Base-by-base conservation (phyloP, 2,113 vertebrate species). In the Danionella cerebrum region DNA sequence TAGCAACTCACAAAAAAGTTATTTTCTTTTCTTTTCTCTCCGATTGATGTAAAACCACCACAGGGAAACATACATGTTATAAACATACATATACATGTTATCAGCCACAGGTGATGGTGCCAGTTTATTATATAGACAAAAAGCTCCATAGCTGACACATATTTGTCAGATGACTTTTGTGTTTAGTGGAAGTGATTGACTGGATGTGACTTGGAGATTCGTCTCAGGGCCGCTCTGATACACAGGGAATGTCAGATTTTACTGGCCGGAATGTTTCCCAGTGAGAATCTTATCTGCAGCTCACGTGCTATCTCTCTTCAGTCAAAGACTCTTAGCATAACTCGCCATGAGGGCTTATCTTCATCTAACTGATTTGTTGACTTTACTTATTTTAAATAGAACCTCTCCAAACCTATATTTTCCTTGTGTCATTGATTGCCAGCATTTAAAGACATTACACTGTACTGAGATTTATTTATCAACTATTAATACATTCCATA, bases 201-300 rank as follows among this genome's bases (percentile, higher is more conserved):
- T 31, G 59, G 41, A 47, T 35, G 42, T 45, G 42, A 45, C 8
- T 38, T 44, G 24, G 9, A 29, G 60, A 36, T 36, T 36, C 19
- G 42, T 64, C 29, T 35, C 60, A 36, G 44, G 39, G 60, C 13
- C 44, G 16, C 41, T 64, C 60, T 64, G 60, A 64, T 50, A 64
- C 60, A 19, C 29, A 35, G 42, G 9, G 42, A 63, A 48, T 63
- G 59, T 63, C 59, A 36, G 31, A 35, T 7, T 63, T 13, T 12
- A 18, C 24, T 45, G 42, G 58, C 10, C 25, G 44, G 42, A 47
- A 62, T 62, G 41, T 48, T 63, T 63, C 8, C 7, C 42, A 48
- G 12, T 63, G 16, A 31, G 18, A 16, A 47, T 64, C 44, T 64
- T 64, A 64, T 64, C 60, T 48, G 60, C 24, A 19, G 24, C 19